A percentile compares a stretch with the other conserved stretches of the same genome.
Conservation (phyloP, 1,140 invertebrate species). For the Drepana arcuata region DNA sequence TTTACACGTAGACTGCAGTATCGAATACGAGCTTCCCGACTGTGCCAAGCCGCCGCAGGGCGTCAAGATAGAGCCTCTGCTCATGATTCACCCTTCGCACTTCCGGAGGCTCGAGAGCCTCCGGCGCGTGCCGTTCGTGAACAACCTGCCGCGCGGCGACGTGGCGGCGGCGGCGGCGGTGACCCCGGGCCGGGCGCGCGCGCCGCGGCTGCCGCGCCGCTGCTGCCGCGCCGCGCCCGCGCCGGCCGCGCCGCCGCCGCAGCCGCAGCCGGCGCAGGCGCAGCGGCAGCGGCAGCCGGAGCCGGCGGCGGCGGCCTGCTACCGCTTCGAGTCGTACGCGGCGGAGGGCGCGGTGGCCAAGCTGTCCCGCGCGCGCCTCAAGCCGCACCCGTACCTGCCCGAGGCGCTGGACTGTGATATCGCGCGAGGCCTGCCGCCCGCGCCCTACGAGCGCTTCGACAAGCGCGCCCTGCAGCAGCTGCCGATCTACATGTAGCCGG, state of each 20-base stretch:
- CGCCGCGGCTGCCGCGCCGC: conserved; percentile 17
- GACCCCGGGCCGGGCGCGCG: background rate
- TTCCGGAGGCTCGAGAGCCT: conserved; percentile 85
- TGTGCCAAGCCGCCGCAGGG: conserved; percentile 84
- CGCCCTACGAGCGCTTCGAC: conserved; percentile 62
- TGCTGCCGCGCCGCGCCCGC: conserved; percentile 26
- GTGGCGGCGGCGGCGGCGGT: conserved; percentile 6
- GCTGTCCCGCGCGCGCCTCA: conserved; percentile 36
- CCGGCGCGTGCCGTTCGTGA: conserved; percentile 80
- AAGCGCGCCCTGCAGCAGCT: conserved; percentile 64
- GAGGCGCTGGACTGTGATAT: conserved; percentile 57
- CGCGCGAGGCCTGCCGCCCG: conserved; percentile 45
- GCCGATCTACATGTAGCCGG: conserved; percentile 64
- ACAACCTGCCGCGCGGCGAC: conserved; percentile 49
- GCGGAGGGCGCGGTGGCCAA: conserved; percentile 28
- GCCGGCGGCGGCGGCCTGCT: conserved; percentile 21
- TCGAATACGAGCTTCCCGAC: conserved; percentile 86
- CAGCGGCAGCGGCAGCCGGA: conserved; percentile 17
- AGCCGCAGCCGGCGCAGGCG: conserved; percentile 24
- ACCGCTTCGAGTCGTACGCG: conserved; percentile 33
- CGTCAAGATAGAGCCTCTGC: conserved; percentile 79
- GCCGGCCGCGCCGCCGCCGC: conserved; percentile 17
- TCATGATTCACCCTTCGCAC: conserved; percentile 89
- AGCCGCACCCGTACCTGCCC: conserved; percentile 57
- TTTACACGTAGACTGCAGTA: conserved; percentile 86